phyloP scores from a whole-genome alignment of 2,797 vertebrate species.

The Ficedula albicollis region DNA sequence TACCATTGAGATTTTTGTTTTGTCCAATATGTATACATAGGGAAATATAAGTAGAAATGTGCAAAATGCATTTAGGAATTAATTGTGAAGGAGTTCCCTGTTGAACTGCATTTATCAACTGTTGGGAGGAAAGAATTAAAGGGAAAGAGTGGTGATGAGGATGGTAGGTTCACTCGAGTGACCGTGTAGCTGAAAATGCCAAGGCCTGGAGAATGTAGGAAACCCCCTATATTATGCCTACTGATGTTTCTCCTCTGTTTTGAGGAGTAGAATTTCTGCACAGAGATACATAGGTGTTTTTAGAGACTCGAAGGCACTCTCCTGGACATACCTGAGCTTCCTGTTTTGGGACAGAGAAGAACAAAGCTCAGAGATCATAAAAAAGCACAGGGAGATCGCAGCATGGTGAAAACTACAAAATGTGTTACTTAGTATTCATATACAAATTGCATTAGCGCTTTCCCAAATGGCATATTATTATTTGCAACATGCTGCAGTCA shows the following conservation, averaged over 20 bases:
- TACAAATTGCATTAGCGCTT: neutral
- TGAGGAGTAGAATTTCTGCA: neutral
- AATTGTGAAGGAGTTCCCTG: neutral
- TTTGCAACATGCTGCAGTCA: slow-evolving; percentile 2
- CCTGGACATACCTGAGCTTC: neutral
- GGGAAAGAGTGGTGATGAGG: accelerated
- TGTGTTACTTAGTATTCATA: neutral
- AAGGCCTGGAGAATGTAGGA: neutral
- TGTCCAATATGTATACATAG: accelerated
- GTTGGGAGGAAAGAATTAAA: neutral
- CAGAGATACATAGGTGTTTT: accelerated
- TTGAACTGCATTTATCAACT: neutral
- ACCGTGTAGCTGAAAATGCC: neutral
- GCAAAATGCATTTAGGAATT: neutral
- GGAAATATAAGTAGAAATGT: neutral
- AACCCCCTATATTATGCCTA: neutral
- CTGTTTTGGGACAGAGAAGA: neutral
- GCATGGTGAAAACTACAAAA: neutral
- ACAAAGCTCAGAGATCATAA: neutral
- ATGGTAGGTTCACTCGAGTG: neutral
- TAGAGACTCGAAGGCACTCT: neutral
- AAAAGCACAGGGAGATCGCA: neutral
- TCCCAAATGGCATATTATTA: neutral
- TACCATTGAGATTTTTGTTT: neutral
- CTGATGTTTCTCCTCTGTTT: neutral